These are phyloP conservation scores for Drosophila nr. fundita DNA, from an alignment of 2,888 invertebrate species.

Conservation along the genomic window DNA sequence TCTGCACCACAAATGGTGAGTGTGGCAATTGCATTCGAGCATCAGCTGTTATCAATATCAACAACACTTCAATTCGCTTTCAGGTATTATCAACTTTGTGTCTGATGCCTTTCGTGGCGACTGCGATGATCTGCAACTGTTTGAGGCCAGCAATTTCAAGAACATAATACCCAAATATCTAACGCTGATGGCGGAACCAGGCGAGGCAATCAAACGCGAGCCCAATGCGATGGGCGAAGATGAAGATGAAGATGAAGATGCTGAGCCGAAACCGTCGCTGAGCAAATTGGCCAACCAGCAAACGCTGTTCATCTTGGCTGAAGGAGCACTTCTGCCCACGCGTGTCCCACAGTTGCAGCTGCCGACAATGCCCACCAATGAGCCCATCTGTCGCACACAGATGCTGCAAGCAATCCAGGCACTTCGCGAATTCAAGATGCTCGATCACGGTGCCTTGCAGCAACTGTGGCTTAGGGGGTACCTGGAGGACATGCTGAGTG, in stretches of 20 bases:
- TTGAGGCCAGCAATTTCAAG: slow-evolving; percentile 82
- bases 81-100: slow-evolving; percentile 82
- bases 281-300: no score
- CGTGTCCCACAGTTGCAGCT: slow-evolving; percentile 68
- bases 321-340: slow-evolving; percentile 78
- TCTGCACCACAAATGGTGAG: slow-evolving; percentile 82
- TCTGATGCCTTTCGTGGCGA: slow-evolving; percentile 83
- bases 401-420: slow-evolving; percentile 79
- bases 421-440: slow-evolving; percentile 81
- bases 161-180: slow-evolving; percentile 82
- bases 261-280: no score
- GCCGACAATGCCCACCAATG: slow-evolving; percentile 73
- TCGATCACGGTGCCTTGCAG: slow-evolving; percentile 82
- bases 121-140: slow-evolving; percentile 83
- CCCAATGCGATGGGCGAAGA: slow-evolving; percentile 46
- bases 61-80: background rate
- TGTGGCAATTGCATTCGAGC: background rate
- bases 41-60: background rate
- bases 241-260: slow-evolving; percentile 42
- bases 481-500: no score
- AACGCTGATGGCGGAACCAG: slow-evolving; percentile 83
- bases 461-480: no score
- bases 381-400: slow-evolving; percentile 76
- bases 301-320: slow-evolving; percentile 75
- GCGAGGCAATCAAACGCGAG: slow-evolving; percentile 76